A percentile compares a stretch with the other conserved stretches of the same genome.
These are phyloP conservation scores for Muscicapa comitata DNA, from an alignment of 2,797 vertebrate species.

Conservation along the genomic window DNA sequence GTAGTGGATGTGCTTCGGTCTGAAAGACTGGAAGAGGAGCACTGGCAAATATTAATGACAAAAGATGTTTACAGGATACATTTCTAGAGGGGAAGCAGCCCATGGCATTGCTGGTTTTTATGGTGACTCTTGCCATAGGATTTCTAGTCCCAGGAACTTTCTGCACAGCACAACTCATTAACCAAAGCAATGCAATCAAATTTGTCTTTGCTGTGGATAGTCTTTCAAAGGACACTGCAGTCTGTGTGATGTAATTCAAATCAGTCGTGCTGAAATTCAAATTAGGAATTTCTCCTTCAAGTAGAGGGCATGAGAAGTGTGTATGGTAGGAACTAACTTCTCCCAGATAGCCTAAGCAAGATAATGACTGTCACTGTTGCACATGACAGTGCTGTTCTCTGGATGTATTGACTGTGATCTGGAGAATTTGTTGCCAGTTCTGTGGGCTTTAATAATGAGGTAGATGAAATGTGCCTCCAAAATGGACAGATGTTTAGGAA, in stretches of 20 bases:
- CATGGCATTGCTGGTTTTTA: not conserved
- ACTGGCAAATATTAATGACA: not conserved
- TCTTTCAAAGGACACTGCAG: not conserved
- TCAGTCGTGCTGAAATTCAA: not conserved
- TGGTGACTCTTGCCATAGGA: not conserved
- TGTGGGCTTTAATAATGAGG: not conserved
- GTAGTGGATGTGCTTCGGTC: not conserved
- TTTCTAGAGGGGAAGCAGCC: not conserved
- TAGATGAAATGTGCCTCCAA: not conserved
- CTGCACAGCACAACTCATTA: not conserved
- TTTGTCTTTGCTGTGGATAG: not conserved
- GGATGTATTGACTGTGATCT: not conserved
- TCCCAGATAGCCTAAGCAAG: not conserved
- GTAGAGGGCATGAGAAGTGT: not conserved
- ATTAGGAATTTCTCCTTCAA: not conserved
- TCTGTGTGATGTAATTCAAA: not conserved
- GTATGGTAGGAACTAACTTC: not conserved
- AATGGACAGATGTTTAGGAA: not conserved
- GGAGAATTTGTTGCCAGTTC: not conserved
- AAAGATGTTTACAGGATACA: not conserved
- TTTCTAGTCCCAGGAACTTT: not conserved
- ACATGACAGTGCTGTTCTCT: not conserved
- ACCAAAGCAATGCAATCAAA: not conserved
- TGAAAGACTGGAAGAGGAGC: not conserved
- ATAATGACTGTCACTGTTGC: not conserved